A percentile compares a stretch with the other conserved stretches of the same genome.
Evolutionary conservation across 2,888 invertebrate genomes (phyloP).

Genomic region (Drosophila lutescens): DNA sequence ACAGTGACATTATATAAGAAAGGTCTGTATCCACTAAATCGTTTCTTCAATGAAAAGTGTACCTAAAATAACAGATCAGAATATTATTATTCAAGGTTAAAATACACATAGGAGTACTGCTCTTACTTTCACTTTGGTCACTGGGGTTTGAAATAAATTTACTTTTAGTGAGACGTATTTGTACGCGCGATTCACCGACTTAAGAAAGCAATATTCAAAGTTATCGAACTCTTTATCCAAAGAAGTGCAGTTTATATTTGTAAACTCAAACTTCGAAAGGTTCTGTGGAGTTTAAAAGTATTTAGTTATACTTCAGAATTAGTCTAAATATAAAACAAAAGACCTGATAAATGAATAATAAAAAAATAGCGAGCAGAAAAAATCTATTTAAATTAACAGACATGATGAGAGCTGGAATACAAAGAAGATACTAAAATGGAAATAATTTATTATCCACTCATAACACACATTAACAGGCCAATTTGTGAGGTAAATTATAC

Average conservation of each 20-base stretch:
- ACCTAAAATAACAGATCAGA: no score
- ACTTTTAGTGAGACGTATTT: slow-evolving; percentile 4
- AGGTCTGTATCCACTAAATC: no score
- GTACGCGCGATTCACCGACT: neutral
- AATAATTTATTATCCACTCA: no score
- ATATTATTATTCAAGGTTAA: no score
- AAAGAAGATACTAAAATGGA: neutral
- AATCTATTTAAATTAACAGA: neutral
- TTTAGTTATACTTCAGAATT: no score
- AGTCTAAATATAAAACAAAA: no score
- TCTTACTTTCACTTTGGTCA: neutral
- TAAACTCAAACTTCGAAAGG: neutral
- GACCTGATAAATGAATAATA: no score
- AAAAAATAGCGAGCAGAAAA: neutral
- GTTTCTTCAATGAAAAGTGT: no score
- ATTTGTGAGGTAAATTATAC: no score
- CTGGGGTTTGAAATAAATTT: neutral
- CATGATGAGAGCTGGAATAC: no score
- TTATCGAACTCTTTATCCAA: neutral
- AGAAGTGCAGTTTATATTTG: neutral
- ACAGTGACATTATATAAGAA: no score
- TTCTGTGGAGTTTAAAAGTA: neutral
- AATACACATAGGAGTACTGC: neutral
- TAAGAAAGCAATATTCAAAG: neutral
- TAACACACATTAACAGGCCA: no score